Evolutionary conservation across 2,888 invertebrate genomes (phyloP), one percentile per base, ranked within the genome.

Genomic region (Choreutis nemorana): DNA sequence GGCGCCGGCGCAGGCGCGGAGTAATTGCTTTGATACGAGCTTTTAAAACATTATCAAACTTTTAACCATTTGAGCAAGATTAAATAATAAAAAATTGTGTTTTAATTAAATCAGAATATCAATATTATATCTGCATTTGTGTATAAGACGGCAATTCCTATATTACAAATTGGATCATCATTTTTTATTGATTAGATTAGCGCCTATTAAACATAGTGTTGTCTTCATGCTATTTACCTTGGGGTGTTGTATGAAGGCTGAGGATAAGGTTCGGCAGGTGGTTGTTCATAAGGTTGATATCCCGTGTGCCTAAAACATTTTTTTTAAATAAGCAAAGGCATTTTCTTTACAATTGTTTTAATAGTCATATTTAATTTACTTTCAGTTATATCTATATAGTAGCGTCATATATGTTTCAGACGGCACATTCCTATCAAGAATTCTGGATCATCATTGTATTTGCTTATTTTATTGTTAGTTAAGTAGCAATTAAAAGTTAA

Each of bases 381-480:
- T 28, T 72, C 73, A 75, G 72, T 41, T 35, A 6, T n/a, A 15
- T 12, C 8, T 35, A 38, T 33, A 47, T 44, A 47, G 37, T 56
- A 61, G 63, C 75, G 70, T 71, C 77, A 77, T 56, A 29, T 66
- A 35, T 75, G 75, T 77, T 66, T 77, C 65, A 72, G 77, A 73
- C 77, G 75, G 77, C 77, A 77, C 77, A 75, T 77, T 77, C 77
- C 77, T 77, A 75, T 77, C 77, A 56, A 60, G 61, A 51, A n/a
- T 57, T 56, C 46, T 42, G 67, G 73, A 55, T 77, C 77, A 77
- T 75, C 73, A 73, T 65, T 39, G 26, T n/a, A n/a, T n/a, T n/a
- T n/a, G n/a, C 11, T 4, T 10, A 23, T 16, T 8, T 27, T 14
- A 3, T 3, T 11, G 14, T 15, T 27, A n/a, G n/a, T n/a, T n/a